Evolutionary conservation across 2,113 vertebrate species (phyloP), one percentile per base, ranked within the genome.

Genomic region (Ceyx melanurus): DNA sequence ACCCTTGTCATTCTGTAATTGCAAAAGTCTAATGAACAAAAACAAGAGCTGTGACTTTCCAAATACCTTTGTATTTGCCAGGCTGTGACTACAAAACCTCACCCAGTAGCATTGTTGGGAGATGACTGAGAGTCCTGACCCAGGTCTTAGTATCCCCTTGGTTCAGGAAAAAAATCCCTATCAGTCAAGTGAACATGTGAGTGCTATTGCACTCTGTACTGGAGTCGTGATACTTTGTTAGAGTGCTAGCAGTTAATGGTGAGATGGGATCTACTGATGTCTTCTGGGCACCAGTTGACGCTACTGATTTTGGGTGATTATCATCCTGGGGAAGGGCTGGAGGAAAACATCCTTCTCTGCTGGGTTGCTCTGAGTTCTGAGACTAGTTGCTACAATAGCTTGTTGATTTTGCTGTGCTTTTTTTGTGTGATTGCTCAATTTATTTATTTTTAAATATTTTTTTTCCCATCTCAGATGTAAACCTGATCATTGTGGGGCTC

Each of bases 181-280:
- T 29, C 73, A 83, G 26, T 21, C 20, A 50, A 35, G 58, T 3
- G 4, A 68, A 42, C 16, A 26, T n/a, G 29, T 26, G 64, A 70
- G 51, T 57, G 25, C 54, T 88, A 37, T 62, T 86, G 60, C 42
- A 61, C 29, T 1, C 31, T 61, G 4, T 33, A 14, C 42, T 61
- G 29, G 42, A 13, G 25, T 29, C 35, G 17, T 1, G 4, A 10
- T 37, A 45, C 31, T 83, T 50, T 83, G 23, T 43, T 87, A 0
- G 0, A 77, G 60, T 2, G 3, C 56, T 53, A 33, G 13, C 21
- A 46, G 4, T 0, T 71, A 56, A 23, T n/a, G 51, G 45, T 66
- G 56, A 26, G 40, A 64, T 56, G 21, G 28, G 28, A 64, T 72
- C 84, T 48, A 40, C 2, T 1, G 50, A 33, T 21, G 48, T 54